Evolutionary conservation across 2,888 invertebrate species (phyloP).

Genomic region (Spisula subtruncata): DNA sequence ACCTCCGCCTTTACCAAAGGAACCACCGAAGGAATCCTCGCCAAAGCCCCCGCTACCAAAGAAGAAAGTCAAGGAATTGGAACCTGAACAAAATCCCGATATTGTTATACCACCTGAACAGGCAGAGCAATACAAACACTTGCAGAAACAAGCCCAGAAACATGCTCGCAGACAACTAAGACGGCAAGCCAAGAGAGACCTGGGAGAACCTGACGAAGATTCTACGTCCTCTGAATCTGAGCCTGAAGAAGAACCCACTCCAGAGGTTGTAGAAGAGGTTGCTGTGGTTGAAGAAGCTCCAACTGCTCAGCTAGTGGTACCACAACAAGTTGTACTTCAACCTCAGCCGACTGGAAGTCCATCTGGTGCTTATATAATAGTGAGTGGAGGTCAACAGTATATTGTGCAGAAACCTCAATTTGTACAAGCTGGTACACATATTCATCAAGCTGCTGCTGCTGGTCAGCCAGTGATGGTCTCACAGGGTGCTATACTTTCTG

Average conservation of each 20-base stretch:
- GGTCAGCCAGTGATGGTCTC: conserved; percentile 82
- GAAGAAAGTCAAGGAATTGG: conserved; percentile 77
- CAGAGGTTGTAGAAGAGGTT: conserved; percentile 74
- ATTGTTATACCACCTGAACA: conserved; percentile 86
- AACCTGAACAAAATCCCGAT: conserved; percentile 77
- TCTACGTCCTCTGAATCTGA: conserved; percentile 78
- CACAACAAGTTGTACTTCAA: conserved; percentile 75
- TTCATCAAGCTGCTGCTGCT: conserved; percentile 74
- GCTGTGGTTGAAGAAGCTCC: conserved; percentile 69
- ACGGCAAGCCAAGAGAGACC: conserved; percentile 89
- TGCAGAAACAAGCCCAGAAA: conserved; percentile 92
- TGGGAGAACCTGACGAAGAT: conserved; percentile 80
- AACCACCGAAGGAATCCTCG: conserved; percentile 82
- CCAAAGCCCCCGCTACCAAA: conserved; percentile 83
- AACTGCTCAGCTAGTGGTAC: conserved; percentile 68
- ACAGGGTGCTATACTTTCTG: conserved; percentile 68
- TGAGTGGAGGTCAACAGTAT: conserved; percentile 73
- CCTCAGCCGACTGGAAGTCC: conserved; percentile 74
- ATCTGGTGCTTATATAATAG: conserved; percentile 68
- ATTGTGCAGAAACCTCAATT: conserved; percentile 75
- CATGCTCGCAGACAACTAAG: conserved; percentile 93
- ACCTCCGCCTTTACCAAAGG: conserved; percentile 80
- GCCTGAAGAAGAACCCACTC: conserved; percentile 71
- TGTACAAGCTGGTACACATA: conserved; percentile 74
- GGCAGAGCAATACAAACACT: conserved; percentile 84